These are phyloP conservation scores for Chelidonichthys spinosus DNA, from an alignment of 2,797 vertebrate species.

Conservation along the genomic window DNA sequence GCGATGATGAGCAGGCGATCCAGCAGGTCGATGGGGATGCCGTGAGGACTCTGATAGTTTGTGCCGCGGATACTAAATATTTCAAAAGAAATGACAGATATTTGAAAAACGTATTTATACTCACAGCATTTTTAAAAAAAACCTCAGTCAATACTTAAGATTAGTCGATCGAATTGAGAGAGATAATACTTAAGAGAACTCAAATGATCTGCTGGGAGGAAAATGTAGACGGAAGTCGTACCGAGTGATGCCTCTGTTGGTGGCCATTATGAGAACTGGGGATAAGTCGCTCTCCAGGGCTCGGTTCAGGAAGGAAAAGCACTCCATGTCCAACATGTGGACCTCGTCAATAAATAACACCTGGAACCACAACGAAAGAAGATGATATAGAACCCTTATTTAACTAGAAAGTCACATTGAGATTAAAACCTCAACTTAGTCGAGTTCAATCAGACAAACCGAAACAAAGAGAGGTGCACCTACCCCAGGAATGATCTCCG, in stretches of 20 bases:
- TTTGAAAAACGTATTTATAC: background rate
- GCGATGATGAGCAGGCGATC: conserved; percentile 94
- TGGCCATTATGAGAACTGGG: conserved; percentile 96
- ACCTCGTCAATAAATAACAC: conserved; percentile 97
- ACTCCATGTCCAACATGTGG: conserved; percentile 98
- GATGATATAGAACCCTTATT: background rate
- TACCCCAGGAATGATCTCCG: conserved; percentile 96
- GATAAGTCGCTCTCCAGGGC: conserved; percentile 96
- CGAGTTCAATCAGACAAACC: background rate
- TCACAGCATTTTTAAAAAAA: background rate
- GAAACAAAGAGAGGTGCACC: conserved; percentile 20
- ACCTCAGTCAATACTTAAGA: background rate
- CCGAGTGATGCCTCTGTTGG: conserved; percentile 97
- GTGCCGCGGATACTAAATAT: conserved; percentile 91
- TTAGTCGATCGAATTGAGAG: background rate
- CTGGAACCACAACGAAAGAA: conserved; percentile 68
- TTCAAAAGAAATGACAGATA: background rate
- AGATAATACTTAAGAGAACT: background rate
- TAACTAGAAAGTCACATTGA: no score
- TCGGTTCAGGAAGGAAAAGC: conserved; percentile 96
- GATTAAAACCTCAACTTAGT: background rate
- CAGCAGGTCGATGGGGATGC: conserved; percentile 93
- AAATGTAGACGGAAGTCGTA: conserved; percentile 52
- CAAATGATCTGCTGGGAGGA: background rate
- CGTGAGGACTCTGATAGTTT: conserved; percentile 95